A percentile compares a stretch with the other conserved stretches of the same genome.
Evolutionary conservation across 2,797 vertebrate genomes (phyloP).

Genomic region (Miichthys miiuy): DNA sequence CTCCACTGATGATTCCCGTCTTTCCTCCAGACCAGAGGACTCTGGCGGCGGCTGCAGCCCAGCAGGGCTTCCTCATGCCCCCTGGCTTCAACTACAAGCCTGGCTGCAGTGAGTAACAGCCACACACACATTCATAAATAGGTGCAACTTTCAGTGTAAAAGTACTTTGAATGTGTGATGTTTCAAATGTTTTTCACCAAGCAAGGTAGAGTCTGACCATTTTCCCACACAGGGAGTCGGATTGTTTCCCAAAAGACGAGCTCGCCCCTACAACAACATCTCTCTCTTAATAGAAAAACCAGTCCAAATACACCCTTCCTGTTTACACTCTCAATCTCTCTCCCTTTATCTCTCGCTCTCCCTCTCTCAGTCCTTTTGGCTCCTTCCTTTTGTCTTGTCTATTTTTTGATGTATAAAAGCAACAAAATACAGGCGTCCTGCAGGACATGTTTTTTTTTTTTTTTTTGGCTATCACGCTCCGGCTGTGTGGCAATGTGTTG

Average conservation of each 20-base stretch:
- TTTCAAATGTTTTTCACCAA: slow-evolving; percentile 46
- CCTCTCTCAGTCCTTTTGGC: slow-evolving; percentile 69
- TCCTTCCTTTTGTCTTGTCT: slow-evolving; percentile 79
- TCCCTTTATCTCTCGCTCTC: slow-evolving; percentile 54
- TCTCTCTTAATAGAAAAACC: slow-evolving; percentile 77
- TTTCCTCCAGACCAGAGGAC: slow-evolving; percentile 98
- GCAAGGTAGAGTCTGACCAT: slow-evolving; percentile 58
- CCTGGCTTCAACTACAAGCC: slow-evolving; percentile 99
- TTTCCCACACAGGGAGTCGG: slow-evolving; percentile 71
- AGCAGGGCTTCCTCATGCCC: slow-evolving; percentile 98
- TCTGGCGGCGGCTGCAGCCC: slow-evolving; percentile 94
- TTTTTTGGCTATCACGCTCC: slow-evolving; percentile 83
- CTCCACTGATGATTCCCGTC: slow-evolving; percentile 98
- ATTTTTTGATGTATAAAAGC: slow-evolving; percentile 84
- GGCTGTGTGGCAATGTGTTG: slow-evolving; percentile 91
- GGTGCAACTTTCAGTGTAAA: slow-evolving; percentile 35
- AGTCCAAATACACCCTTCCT: slow-evolving; percentile 80
- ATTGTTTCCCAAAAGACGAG: slow-evolving; percentile 73
- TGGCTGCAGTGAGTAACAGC: slow-evolving; percentile 95
- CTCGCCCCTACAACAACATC: slow-evolving; percentile 70
- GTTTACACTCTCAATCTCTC: slow-evolving; percentile 73
- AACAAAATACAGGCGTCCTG: slow-evolving; percentile 81
- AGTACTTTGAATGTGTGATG: slow-evolving; percentile 38
- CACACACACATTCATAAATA: slow-evolving; percentile 17
- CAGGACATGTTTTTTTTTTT: slow-evolving; percentile 70